Evolutionary conservation across 2,888 invertebrate species (phyloP).

Genomic region (Hanleya hanleyi): DNA sequence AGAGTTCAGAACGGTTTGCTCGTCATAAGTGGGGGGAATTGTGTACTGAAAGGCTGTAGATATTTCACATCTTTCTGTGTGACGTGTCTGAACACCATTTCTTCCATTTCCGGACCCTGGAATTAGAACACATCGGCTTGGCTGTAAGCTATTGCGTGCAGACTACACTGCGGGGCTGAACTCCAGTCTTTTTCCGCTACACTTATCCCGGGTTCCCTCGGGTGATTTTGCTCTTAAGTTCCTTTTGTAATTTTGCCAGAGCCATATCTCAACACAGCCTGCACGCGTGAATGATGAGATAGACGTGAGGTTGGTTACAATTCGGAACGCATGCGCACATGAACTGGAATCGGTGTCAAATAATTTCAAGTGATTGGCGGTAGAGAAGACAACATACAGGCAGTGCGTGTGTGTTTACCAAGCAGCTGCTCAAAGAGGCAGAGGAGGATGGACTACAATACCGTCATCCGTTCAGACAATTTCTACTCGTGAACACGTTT

Average conservation of each 20-base stretch:
- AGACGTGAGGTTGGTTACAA: background rate
- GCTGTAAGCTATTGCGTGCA: constrained; percentile 1
- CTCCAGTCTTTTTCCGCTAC: background rate
- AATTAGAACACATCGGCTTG: too few relatives aligned
- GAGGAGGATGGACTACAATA: too few relatives aligned
- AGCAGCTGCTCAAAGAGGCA: too few relatives aligned
- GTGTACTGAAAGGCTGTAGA: too few relatives aligned
- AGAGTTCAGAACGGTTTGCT: too few relatives aligned
- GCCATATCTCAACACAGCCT: background rate
- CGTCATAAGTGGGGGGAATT: too few relatives aligned
- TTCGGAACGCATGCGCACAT: constrained; percentile 7
- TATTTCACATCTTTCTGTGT: too few relatives aligned
- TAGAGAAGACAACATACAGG: background rate
- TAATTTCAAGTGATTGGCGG: constrained; percentile 2
- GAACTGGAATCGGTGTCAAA: background rate
- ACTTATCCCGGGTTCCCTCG: background rate
- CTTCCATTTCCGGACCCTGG: too few relatives aligned
- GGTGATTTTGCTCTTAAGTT: background rate
- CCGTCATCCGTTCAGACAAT: too few relatives aligned
- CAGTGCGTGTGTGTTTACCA: background rate
- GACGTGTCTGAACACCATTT: too few relatives aligned
- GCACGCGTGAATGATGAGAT: background rate
- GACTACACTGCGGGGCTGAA: background rate
- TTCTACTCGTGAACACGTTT: constrained; percentile 1
- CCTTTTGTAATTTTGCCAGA: background rate